Evolutionary conservation across 1,140 invertebrate species (phyloP).

Genomic region (Catajapyx aquilonaris): DNA sequence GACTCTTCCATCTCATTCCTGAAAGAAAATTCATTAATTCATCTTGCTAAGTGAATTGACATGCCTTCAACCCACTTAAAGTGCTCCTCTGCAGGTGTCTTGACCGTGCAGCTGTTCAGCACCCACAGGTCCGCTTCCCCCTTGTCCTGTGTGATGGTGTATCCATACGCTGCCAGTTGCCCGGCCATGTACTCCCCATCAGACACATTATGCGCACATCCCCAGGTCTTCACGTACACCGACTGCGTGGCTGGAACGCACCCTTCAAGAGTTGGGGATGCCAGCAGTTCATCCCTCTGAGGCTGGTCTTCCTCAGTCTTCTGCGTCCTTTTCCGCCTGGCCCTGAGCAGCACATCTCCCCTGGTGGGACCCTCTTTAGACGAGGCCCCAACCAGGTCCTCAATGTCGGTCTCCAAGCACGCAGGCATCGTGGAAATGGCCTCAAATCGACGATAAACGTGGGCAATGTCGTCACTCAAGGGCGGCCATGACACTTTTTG

Average conservation of each 20-base stretch:
- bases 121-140: constrained; percentile 76
- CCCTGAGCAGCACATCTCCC: no score
- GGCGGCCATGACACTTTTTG: no score
- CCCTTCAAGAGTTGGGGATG: constrained; percentile 17
- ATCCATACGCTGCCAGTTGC: constrained; percentile 67
- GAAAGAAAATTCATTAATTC: constrained; percentile 10
- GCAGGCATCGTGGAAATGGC: no score
- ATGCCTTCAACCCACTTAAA: constrained; percentile 36
- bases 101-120: constrained; percentile 93
- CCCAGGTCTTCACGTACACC: constrained; percentile 92
- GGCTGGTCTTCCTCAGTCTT: no score
- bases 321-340: no score
- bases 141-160: constrained; percentile 63
- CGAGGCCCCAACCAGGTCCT: no score
- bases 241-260: constrained; percentile 72
- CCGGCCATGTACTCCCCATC: constrained; percentile 98
- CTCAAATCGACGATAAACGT: no score
- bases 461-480: no score
- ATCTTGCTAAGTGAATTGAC: not conserved
- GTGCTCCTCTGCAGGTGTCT: constrained; percentile 90
- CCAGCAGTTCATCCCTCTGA: not conserved
- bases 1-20: constrained; percentile 76
- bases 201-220: constrained; percentile 88
- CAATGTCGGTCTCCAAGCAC: no score
- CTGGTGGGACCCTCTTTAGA: no score